Evolutionary conservation across 2,113 vertebrate species (phyloP).

Genomic region (Trichomycterus rosablanca): DNA sequence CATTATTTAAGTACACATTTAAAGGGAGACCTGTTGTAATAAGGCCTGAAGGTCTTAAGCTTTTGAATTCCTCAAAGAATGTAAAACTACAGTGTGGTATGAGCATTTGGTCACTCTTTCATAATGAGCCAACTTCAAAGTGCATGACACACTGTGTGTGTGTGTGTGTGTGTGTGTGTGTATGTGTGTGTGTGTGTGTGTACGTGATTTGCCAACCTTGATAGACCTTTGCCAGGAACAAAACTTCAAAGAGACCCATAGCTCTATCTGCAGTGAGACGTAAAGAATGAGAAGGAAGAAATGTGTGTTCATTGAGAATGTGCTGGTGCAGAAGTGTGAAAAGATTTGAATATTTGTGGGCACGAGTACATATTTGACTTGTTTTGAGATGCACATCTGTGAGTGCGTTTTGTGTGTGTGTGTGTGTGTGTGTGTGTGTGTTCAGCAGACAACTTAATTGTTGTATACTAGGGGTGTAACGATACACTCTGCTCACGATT

Average conservation of each 20-base stretch:
- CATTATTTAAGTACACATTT: no score
- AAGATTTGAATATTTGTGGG: slow-evolving; percentile 8
- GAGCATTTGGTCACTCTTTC: neutral
- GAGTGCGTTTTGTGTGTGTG: no score
- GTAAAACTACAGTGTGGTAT: neutral
- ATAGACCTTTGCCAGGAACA: slow-evolving; percentile 6
- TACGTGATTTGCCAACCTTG: slow-evolving; percentile 29
- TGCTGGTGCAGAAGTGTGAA: slow-evolving; percentile 4
- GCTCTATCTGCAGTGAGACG: slow-evolving; percentile 13
- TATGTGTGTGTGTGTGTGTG: neutral
- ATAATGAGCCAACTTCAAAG: slow-evolving; percentile 26
- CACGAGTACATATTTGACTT: slow-evolving; percentile 7
- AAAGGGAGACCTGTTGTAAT: no score
- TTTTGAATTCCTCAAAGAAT: no score
- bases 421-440: no score
- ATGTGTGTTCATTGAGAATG: slow-evolving; percentile 5
- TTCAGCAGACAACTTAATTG: no score
- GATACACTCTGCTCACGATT: no score
- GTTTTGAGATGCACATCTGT: slow-evolving; percentile 4
- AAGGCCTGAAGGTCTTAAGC: no score
- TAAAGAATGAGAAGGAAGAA: slow-evolving; percentile 14
- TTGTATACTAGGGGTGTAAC: no score
- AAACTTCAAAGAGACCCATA: slow-evolving; percentile 1
- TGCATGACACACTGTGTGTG: slow-evolving; percentile 2
- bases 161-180: slow-evolving; percentile 7